Conservation (phyloP, 1,140 invertebrate species). For the Spodoptera litura region DNA sequence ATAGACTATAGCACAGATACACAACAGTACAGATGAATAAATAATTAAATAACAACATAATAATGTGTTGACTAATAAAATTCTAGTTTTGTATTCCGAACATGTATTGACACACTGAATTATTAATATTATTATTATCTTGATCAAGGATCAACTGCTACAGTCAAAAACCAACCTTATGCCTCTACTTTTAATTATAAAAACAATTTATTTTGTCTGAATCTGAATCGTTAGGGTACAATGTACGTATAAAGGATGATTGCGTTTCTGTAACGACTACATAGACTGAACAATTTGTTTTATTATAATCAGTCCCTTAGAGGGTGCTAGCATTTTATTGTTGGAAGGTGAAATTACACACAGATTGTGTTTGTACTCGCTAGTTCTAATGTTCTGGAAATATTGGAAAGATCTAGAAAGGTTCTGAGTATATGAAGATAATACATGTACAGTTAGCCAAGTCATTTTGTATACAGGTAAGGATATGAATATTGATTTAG, state of each 20-base stretch:
- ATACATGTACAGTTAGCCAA: no score
- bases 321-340: slow-evolving; percentile 31
- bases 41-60: no score
- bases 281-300: slow-evolving; percentile 35
- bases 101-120: no score
- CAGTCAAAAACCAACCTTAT: background rate
- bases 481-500: no score
- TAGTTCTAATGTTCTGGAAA: background rate
- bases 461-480: no score
- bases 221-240: background rate
- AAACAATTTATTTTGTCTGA: slow-evolving; percentile 11
- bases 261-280: slow-evolving; percentile 27
- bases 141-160: no score
- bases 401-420: background rate
- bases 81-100: no score
- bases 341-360: slow-evolving; percentile 21
- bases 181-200: slow-evolving; percentile 9
- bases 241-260: slow-evolving; percentile 11
- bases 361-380: slow-evolving; percentile 39
- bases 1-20: no score
- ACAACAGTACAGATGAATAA: no score
- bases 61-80: no score
- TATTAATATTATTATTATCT: no score
- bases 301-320: slow-evolving; percentile 39
- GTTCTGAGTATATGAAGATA: background rate